phyloP scores from a whole-genome alignment of 1,140 invertebrate species.

The Radopholus similis region DNA sequence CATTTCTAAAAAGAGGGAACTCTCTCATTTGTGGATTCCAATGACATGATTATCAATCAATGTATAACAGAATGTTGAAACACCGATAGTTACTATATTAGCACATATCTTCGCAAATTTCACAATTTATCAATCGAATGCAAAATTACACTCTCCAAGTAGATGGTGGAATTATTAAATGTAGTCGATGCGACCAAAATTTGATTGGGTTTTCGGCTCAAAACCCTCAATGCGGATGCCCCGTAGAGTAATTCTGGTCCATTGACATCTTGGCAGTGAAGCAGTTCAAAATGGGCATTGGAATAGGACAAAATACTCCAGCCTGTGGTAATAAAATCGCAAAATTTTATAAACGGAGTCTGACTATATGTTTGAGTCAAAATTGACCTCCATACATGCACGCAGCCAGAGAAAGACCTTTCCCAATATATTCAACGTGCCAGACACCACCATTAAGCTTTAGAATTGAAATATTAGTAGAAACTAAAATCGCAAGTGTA shows the following conservation, averaged over 20 bases:
- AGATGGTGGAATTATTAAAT: background rate
- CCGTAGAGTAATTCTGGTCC: background rate
- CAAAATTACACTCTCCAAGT: background rate
- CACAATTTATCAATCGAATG: too few species aligned
- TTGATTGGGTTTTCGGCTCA: background rate
- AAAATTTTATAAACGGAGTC: background rate
- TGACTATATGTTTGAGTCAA: background rate
- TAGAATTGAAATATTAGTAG: background rate
- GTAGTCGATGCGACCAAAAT: background rate
- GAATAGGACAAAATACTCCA: background rate
- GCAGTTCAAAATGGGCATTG: background rate
- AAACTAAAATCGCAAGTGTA: background rate
- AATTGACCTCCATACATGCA: conserved; percentile 1
- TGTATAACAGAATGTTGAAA: too few species aligned
- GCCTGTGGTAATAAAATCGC: background rate
- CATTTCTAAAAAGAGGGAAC: too few species aligned
- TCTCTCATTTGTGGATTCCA: too few species aligned
- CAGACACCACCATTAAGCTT: background rate
- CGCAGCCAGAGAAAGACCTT: background rate
- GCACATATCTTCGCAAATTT: too few species aligned
- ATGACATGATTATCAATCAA: too few species aligned
- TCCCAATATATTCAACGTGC: background rate
- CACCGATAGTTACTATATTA: background rate
- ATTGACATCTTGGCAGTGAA: background rate
- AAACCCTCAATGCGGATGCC: background rate